Conservation (phyloP, 1,140 invertebrate genomes). For the Himalopsyche phryganea region DNA sequence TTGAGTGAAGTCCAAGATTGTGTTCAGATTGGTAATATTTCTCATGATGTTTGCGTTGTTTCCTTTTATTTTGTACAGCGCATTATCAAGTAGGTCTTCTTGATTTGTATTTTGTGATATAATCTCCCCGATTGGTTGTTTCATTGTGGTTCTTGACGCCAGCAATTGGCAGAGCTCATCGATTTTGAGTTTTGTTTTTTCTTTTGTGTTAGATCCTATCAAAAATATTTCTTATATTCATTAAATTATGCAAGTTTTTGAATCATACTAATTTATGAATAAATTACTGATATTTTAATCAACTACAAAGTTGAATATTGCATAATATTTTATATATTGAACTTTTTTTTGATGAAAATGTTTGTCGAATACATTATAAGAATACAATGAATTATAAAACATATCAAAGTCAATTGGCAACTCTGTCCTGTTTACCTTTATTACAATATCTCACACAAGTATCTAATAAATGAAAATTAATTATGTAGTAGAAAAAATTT, state of each 20-base stretch:
- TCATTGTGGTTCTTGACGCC: constrained; percentile 5
- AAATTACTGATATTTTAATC: neutral
- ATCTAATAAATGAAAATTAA: too few relatives aligned
- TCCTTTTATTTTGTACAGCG: constrained; percentile 48
- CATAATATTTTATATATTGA: too few relatives aligned
- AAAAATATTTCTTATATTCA: neutral
- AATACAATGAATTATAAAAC: too few relatives aligned
- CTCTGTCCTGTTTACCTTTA: too few relatives aligned
- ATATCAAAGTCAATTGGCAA: too few relatives aligned
- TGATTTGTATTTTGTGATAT: neutral
- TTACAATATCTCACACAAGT: too few relatives aligned
- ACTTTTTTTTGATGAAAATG: too few relatives aligned
- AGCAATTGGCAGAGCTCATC: constrained; percentile 22
- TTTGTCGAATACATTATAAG: too few relatives aligned
- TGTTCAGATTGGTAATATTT: constrained; percentile 48
- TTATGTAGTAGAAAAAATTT: too few relatives aligned
- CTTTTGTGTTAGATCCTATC: constrained; percentile 1
- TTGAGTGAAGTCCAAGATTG: constrained; percentile 44
- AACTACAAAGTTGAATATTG: too few relatives aligned
- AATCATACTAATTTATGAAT: neutral
- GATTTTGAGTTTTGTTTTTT: constrained; percentile 17
- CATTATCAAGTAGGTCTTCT: constrained; percentile 42
- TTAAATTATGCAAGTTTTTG: neutral
- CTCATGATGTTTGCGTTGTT: constrained; percentile 49
- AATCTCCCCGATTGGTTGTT: neutral